Conservation (phyloP, 2,888 invertebrate species). For the Acrocera orbiculus region DNA sequence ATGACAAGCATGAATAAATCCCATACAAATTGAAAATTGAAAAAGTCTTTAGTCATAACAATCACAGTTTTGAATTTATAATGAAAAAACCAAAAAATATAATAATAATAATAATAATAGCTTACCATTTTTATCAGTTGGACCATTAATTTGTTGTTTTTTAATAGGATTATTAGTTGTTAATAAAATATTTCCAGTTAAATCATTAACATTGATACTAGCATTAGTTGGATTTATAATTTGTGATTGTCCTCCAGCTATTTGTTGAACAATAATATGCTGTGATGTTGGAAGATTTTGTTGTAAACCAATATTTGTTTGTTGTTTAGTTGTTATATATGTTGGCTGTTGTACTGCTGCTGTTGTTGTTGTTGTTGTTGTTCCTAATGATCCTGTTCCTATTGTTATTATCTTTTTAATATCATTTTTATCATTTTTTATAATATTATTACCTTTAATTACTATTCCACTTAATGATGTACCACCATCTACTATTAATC, state of each 20-base stretch:
- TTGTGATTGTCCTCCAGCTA: conserved; percentile 8
- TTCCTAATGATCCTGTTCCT: conserved; percentile 1
- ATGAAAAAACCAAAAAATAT: not conserved
- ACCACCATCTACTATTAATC: not conserved
- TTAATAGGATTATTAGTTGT: conserved; percentile 7
- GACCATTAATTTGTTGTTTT: conserved; percentile 25
- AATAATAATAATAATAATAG: conserved; percentile 14
- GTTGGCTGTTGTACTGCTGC: conserved; percentile 6
- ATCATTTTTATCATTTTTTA: no score
- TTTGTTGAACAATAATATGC: conserved; percentile 26
- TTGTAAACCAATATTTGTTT: no score
- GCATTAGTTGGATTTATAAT: conserved; percentile 9
- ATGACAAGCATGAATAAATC: no score
- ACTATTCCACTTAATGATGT: not conserved
- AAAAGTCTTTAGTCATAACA: no score
- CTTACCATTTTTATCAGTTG: conserved; percentile 20
- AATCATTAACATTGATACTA: conserved; percentile 6
- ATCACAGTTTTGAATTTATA: no score
- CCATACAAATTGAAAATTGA: no score
- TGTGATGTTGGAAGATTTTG: conserved; percentile 18
- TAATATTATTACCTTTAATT: not conserved
- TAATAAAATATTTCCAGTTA: conserved; percentile 9
- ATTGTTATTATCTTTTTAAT: no score
- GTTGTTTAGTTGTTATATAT: conserved; percentile 7
- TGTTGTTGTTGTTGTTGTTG: conserved; percentile 10